phyloP scores from a whole-genome alignment of 1,140 invertebrate species.

The Phymastichus coffea region DNA sequence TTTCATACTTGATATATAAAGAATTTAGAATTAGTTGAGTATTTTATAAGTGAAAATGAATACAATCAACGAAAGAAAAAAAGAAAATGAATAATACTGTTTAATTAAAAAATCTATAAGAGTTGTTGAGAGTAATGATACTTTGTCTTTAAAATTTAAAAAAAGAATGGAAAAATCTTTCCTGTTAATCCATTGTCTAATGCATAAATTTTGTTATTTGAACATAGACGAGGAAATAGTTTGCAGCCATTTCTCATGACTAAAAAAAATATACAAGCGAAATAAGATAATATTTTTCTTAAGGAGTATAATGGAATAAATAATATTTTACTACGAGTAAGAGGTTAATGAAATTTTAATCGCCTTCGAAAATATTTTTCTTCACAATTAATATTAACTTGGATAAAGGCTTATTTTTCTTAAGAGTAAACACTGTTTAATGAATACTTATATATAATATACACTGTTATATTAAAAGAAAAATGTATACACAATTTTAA shows the following conservation, averaged over 20 bases:
- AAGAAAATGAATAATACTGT: neutral
- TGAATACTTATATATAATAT: no score
- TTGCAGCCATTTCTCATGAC: neutral
- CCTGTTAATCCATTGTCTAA: no score
- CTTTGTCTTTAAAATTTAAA: conserved; percentile 1
- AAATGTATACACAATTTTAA: no score
- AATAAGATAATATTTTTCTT: conserved; percentile 15
- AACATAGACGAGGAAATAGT: neutral
- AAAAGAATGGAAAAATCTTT: conserved; percentile 6
- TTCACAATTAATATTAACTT: conserved; percentile 1
- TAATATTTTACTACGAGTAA: conserved; percentile 15
- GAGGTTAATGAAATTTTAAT: neutral
- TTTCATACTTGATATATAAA: no score
- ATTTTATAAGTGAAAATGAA: conserved; percentile 1
- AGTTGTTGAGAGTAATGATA: neutral
- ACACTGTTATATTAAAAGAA: no score
- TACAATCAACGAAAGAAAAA: conserved; percentile 8
- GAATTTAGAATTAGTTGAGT: conserved; percentile 8
- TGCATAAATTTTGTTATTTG: no score
- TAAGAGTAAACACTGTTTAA: conserved; percentile 8
- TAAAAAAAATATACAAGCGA: neutral
- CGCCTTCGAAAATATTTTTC: conserved; percentile 23
- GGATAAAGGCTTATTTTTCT: conserved; percentile 14
- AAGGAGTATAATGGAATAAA: conserved; percentile 6
- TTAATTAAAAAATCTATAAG: neutral